These are phyloP conservation scores for Drosophila ustulata DNA, from an alignment of 2,888 invertebrate species.

Conservation along the genomic window DNA sequence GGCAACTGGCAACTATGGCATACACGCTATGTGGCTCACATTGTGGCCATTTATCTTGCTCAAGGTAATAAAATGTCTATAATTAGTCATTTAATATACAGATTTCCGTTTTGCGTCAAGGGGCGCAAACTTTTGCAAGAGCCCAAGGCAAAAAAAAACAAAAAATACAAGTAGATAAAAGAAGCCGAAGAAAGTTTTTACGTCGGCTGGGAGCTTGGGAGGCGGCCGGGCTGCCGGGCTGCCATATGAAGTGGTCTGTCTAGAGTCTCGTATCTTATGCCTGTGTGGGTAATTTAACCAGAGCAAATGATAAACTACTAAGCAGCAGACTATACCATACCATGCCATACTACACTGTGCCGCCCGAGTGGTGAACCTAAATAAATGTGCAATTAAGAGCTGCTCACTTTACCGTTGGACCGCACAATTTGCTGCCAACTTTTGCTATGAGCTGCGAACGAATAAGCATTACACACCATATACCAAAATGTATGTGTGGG, in stretches of 20 bases:
- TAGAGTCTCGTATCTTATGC: slow-evolving; percentile 21
- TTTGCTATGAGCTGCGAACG: slow-evolving; percentile 43
- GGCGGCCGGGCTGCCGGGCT: slow-evolving; percentile 7
- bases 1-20: neutral
- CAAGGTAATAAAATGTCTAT: slow-evolving; percentile 83
- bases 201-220: slow-evolving; percentile 18
- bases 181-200: slow-evolving; percentile 67
- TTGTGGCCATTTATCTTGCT: slow-evolving; percentile 78
- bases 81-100: slow-evolving; percentile 84
- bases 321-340: slow-evolving; percentile 62
- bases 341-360: slow-evolving; percentile 30
- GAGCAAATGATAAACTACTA: slow-evolving; percentile 80
- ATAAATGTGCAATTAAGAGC: slow-evolving; percentile 84
- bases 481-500: slow-evolving; percentile 8
- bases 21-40: slow-evolving; percentile 40
- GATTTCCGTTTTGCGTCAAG: slow-evolving; percentile 83
- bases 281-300: slow-evolving; percentile 74
- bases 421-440: slow-evolving; percentile 80
- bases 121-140: slow-evolving; percentile 76
- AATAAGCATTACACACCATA: slow-evolving; percentile 33
- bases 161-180: slow-evolving; percentile 35
- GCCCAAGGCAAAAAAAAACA: slow-evolving; percentile 35
- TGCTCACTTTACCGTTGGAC: slow-evolving; percentile 79
- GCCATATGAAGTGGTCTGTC: slow-evolving; percentile 45
- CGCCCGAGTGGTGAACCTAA: slow-evolving; percentile 73